Evolutionary conservation across 2,113 vertebrate species (phyloP), one percentile per base, ranked within the genome.

Genomic region (Typhlomys cinereus): DNA sequence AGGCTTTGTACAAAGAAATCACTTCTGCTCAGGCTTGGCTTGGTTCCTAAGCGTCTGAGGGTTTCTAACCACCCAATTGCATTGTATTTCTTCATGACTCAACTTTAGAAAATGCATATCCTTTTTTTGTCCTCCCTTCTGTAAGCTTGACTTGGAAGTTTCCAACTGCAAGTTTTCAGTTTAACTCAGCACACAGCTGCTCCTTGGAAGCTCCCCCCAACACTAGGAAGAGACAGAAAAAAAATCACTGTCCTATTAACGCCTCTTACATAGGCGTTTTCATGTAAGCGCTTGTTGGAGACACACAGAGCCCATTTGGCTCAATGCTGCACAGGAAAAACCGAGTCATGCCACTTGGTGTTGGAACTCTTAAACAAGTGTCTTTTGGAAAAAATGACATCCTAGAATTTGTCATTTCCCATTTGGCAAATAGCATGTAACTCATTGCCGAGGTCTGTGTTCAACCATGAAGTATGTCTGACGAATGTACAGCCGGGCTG

Each of bases 351-450:
- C 41, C 31, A 2, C 62, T 69, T 78, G 83, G 50, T 64, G 23
- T 13, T 31, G n/a, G 73, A 76, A 81, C 4, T 29, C 71, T 73
- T 59, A n/a, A 23, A 48, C 44, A 13, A 54, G 76, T 15, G 17
- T 89, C 91, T 66, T 85, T 71, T 62, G 69, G 78, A 93, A 88
- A 94, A 85, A 69, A 44, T 57, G 78, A 81, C 50, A 25, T 50
- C 54, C 80, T 50, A 41, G 73, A 39, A 57, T 36, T 12, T 66
- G 92, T 25, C 50, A 27, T 82, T 71, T 93, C 69, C 66, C 27
- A 54, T 76, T 90, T 46, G 74, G 86, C 83, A 73, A 54, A 59
- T n/a, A 62, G 62, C 41, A 11, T 20, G 39, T 5, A 14, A 14
- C 4, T 54, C 59, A 6, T 50, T 29, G 41, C 61, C 2, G n/a